phyloP scores from a whole-genome alignment of 2,888 invertebrate species.

The Ormia ochracea region DNA sequence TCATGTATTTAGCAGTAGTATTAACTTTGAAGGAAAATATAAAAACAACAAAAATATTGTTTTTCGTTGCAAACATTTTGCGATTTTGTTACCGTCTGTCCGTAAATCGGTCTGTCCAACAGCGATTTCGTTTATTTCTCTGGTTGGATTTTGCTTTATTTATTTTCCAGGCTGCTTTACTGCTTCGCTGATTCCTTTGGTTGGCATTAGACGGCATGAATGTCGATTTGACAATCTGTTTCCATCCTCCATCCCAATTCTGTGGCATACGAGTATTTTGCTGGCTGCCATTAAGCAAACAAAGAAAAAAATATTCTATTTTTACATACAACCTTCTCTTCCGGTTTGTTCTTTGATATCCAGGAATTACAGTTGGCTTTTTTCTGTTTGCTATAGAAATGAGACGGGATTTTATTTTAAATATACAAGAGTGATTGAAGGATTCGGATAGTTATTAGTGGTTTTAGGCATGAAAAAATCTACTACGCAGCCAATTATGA shows the following conservation, averaged over 20 bases:
- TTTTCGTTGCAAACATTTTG: constrained; percentile 59
- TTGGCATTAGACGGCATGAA: constrained; percentile 30
- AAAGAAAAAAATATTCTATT: constrained; percentile 16
- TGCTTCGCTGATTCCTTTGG: constrained; percentile 33
- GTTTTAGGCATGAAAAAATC: constrained; percentile 4
- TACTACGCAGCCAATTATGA: constrained; percentile 40
- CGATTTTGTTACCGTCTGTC: constrained; percentile 40
- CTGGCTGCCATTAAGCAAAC: not conserved
- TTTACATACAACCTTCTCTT: constrained; percentile 17
- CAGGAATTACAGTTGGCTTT: constrained; percentile 28
- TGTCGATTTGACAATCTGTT: constrained; percentile 42
- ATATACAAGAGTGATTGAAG: constrained; percentile 1
- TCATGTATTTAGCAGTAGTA: constrained; percentile 38
- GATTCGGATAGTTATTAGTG: constrained; percentile 45
- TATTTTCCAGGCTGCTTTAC: constrained; percentile 25
- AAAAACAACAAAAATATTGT: constrained; percentile 36
- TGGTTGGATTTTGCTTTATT: not conserved
- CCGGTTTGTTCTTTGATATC: constrained; percentile 29
- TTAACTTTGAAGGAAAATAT: not conserved
- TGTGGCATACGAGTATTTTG: not conserved
- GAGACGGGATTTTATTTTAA: not conserved
- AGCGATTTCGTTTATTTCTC: not conserved
- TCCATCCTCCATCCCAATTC: not conserved
- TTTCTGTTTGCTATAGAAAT: not conserved
- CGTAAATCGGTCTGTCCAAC: not conserved